phyloP scores from a whole-genome alignment of 2,888 invertebrate genomes.

The Amphipoea lucens region DNA sequence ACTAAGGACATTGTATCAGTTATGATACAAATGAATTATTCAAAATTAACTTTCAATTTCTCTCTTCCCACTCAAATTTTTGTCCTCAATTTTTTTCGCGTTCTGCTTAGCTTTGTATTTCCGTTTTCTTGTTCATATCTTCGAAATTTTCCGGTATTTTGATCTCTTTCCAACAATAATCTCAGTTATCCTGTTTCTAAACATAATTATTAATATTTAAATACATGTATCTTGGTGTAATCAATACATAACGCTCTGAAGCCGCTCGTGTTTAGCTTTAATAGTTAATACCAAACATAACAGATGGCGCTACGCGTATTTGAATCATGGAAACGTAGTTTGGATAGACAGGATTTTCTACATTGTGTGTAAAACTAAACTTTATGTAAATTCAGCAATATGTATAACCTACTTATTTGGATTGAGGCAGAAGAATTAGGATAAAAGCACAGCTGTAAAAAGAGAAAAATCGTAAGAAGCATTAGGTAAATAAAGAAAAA shows the following conservation, averaged over 20 bases:
- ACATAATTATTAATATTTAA: conserved; percentile 45
- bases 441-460: too few relatives aligned
- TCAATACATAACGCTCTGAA: conserved; percentile 43
- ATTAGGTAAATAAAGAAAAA: background rate
- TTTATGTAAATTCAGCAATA: background rate
- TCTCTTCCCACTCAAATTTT: background rate
- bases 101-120: background rate
- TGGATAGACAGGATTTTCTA: background rate
- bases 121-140: background rate
- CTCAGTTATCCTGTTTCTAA: background rate
- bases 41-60: background rate
- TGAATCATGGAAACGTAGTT: background rate
- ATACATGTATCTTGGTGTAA: conserved; percentile 14
- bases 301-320: conserved; percentile 54
- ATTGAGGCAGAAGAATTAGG: background rate
- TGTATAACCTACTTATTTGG: background rate
- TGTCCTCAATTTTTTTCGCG: background rate
- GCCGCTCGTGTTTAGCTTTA: background rate
- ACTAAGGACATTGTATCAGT: background rate
- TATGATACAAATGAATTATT: background rate
- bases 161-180: background rate
- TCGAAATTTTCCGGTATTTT: background rate
- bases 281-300: conserved; percentile 44
- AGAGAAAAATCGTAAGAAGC: too few relatives aligned
- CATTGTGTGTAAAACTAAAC: background rate